Conservation (phyloP, 1,140 invertebrate genomes). For the Bombus confusus region DNA sequence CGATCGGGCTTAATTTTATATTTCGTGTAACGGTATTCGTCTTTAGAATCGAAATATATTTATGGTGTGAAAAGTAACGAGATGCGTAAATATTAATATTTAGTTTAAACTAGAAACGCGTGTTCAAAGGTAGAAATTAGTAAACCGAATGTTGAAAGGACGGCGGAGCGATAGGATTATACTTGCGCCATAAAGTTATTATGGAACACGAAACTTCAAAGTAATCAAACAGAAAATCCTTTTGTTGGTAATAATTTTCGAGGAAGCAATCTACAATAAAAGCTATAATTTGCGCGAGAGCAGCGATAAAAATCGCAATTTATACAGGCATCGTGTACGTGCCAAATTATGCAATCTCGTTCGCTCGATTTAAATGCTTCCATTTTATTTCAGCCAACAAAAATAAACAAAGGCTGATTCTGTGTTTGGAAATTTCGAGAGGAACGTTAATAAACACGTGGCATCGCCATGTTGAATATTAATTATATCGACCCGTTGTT, state of each 20-base stretch:
- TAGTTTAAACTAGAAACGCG: neutral
- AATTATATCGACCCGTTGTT: neutral
- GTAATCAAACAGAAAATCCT: neutral
- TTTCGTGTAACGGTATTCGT: neutral
- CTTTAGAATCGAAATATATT: neutral
- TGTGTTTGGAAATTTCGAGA: neutral
- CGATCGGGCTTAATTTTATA: neutral
- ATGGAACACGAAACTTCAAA: neutral
- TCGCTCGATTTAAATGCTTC: neutral
- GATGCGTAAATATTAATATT: no score
- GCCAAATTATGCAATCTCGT: neutral
- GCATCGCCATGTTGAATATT: neutral
- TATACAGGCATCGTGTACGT: neutral
- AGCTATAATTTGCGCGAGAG: neutral
- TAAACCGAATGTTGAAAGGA: neutral
- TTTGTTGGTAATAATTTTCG: neutral
- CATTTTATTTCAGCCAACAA: neutral
- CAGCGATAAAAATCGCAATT: neutral
- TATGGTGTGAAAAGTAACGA: no score
- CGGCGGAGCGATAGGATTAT: neutral
- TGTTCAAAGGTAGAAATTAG: no score
- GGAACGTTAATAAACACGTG: neutral
- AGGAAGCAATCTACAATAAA: neutral
- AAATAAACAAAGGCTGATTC: neutral
- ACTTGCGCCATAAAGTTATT: neutral